Base-by-base conservation (phyloP, 2,888 invertebrate species). In the Blastobasis adustella region DNA sequence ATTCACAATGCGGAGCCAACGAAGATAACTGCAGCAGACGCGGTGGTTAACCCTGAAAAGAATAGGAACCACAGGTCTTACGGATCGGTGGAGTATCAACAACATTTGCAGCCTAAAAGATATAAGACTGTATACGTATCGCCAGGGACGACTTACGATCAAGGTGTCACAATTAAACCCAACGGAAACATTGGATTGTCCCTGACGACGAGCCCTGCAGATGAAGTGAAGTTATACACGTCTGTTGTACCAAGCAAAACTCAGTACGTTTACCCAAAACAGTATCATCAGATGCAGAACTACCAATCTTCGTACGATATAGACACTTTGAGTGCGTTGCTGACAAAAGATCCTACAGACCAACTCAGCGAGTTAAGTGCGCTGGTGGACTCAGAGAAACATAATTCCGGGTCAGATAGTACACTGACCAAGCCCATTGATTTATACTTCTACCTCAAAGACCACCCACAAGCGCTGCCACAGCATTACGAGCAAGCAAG, bases 291-390 rank as follows among this genome's bases (percentile, higher is more conserved):
- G 64, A 73, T 73, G 73, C 71, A 83, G 46, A 61, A 60, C 8
- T 82, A 83, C 43, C 71, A 80, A 54, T 76, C 85, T 2, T 66
- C 74, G 4, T 75, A 82, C 54, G 82, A 87, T 46, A 76, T 90
- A 7, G 71, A 81, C 44, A 74, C 83, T 6, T 64, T 91, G 1
- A 88, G 81, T 58, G 79, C 85, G 8, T 60, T 91, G 45, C 60
- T 91, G 10, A 82, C 82, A 1, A 89, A 90, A 64, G 72, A 76
- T 8, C 89, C 90, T 0, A 77, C 76, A 42, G 79, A 83, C 42
- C 91, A 91, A 58, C 62, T 90, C 7, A 70, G 84, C 49, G 86
- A 89, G 51, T 69, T 91, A 9, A 86, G 89, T 53, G 80, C 84
- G 46, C 62, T 91, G n/a, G 61, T 90, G 40, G 57, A 66, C n/a